Evolutionary conservation across 2,888 invertebrate genomes (phyloP).

Genomic region (Vesta saturnalis): DNA sequence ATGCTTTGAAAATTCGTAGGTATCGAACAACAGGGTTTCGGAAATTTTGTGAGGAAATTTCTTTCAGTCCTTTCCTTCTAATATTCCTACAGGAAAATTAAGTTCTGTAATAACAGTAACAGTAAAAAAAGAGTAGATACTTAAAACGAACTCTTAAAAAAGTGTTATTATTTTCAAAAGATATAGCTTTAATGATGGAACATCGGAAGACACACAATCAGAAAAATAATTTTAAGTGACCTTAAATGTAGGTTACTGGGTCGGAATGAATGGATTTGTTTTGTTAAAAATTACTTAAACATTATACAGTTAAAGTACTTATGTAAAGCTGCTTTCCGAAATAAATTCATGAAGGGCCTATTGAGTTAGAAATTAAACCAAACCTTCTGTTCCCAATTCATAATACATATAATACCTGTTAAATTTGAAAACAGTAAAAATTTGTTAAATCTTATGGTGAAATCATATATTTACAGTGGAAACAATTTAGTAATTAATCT

Average conservation of each 20-base stretch:
- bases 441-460: too few species aligned
- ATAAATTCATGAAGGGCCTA: too few species aligned
- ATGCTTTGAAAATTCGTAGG: not conserved
- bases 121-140: slow-evolving; percentile 1
- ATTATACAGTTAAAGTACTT: too few species aligned
- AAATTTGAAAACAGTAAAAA: too few species aligned
- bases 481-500: too few species aligned
- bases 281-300: too few species aligned
- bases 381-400: too few species aligned
- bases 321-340: too few species aligned
- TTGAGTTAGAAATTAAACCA: too few species aligned
- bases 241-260: not conserved
- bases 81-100: slow-evolving; percentile 8
- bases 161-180: not conserved
- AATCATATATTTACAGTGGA: too few species aligned
- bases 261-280: too few species aligned
- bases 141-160: not conserved
- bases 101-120: slow-evolving; percentile 13
- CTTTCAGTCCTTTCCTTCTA: slow-evolving; percentile 2
- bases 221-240: not conserved
- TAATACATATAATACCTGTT: too few species aligned
- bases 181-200: slow-evolving; percentile 2
- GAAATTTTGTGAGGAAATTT: not conserved
- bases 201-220: not conserved
- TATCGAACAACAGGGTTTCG: not conserved